Percentiles rank a stretch among this genome's conserved stretches.
phyloP scores from a whole-genome alignment of 64 coral and sea anemone species.

The Pocillopora damicornis region DNA sequence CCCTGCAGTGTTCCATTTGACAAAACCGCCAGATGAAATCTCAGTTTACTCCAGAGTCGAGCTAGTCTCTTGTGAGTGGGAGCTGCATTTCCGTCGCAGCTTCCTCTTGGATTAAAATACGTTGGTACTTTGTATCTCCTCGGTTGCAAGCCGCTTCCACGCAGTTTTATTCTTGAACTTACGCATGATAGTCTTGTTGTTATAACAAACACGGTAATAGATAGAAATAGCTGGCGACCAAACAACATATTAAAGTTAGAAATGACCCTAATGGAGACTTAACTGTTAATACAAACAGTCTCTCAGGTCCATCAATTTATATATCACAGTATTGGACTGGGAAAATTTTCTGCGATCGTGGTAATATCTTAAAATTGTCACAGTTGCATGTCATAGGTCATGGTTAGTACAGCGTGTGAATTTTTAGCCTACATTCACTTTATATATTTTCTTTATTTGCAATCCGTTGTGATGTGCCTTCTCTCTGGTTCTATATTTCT shows the following conservation, averaged over 20 bases:
- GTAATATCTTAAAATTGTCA: too few species aligned
- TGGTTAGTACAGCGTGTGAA: too few species aligned
- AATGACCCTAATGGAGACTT: too few species aligned
- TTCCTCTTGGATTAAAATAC: not conserved
- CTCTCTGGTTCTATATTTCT: too few species aligned
- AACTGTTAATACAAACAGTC: too few species aligned
- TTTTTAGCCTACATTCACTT: too few species aligned
- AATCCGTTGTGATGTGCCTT: too few species aligned
- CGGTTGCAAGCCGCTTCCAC: not conserved
- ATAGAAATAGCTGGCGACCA: slow-evolving; percentile 9
- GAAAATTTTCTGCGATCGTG: too few species aligned
- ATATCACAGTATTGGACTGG: too few species aligned
- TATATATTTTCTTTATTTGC: too few species aligned
- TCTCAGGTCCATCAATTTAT: too few species aligned
- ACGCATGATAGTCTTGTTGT: not conserved
- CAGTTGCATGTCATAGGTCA: too few species aligned
- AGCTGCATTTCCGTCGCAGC: not conserved
- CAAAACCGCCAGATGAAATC: slow-evolving; percentile 20
- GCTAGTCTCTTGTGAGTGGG: slow-evolving; percentile 22
- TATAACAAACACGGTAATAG: not conserved
- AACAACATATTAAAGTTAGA: not conserved
- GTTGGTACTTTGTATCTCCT: not conserved
- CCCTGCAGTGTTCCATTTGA: slow-evolving; percentile 24
- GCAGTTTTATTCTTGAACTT: not conserved
- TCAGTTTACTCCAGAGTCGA: slow-evolving; percentile 32